Conservation (phyloP, 2,113 vertebrate species). For the Isichthys henryi region DNA sequence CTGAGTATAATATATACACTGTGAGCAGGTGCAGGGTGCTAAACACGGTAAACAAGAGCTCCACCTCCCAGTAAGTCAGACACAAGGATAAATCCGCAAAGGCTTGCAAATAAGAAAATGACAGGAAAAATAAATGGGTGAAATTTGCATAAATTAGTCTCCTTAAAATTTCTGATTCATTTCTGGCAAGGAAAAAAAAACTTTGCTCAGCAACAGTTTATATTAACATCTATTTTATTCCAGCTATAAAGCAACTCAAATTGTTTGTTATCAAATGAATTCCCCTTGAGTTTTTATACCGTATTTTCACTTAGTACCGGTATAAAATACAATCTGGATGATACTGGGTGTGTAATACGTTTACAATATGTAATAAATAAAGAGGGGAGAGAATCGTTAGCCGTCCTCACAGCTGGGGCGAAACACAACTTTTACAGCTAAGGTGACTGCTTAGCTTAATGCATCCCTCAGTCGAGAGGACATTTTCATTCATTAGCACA, state of each 20-base stretch:
- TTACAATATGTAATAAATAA: constrained; percentile 98
- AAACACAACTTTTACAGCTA: constrained; percentile 80
- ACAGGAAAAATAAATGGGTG: neutral
- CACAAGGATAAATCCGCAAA: neutral
- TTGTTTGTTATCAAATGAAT: neutral
- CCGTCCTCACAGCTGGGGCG: constrained; percentile 66
- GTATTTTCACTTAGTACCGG: constrained; percentile 66
- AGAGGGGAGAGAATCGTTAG: constrained; percentile 87
- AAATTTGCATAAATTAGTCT: neutral
- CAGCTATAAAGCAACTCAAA: neutral
- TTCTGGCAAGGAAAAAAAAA: neutral
- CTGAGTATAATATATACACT: neutral
- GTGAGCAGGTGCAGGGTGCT: neutral
- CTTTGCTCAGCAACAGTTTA: neutral
- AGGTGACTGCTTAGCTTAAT: constrained; percentile 71
- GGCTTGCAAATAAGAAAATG: neutral
- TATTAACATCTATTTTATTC: constrained; percentile 2
- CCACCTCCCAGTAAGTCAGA: neutral
- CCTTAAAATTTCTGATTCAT: neutral
- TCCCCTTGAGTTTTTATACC: constrained; percentile 69
- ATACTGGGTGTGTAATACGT: constrained; percentile 80
- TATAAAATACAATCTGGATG: constrained; percentile 72
- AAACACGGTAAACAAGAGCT: neutral
- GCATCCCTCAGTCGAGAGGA: constrained; percentile 62
- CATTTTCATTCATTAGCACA: constrained; percentile 81